Conservation (phyloP, 2,797 vertebrate genomes). For the Rhinophrynus dorsalis region DNA sequence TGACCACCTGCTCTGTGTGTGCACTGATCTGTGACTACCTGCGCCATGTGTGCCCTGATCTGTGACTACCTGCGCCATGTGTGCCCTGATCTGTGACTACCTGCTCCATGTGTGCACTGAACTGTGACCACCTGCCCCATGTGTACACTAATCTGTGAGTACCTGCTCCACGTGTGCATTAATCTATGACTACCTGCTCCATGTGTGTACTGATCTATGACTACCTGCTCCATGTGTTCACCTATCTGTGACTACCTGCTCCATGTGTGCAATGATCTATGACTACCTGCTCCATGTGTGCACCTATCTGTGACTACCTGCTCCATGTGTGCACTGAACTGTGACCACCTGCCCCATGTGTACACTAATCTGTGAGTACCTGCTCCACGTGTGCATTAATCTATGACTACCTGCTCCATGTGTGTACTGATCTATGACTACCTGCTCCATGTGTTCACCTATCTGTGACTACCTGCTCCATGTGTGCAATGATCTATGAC, state of each 20-base stretch:
- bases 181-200: constrained; percentile 13
- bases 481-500: no score
- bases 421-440: no score
- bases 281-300: background rate
- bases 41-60: no score
- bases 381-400: no score
- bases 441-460: no score
- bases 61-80: no score
- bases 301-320: background rate
- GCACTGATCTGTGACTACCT: no score
- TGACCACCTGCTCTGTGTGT: no score
- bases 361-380: no score
- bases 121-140: background rate
- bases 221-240: background rate
- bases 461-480: no score
- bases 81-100: no score
- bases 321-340: background rate
- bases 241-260: background rate
- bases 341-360: background rate
- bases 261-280: constrained; percentile 3
- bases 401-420: no score
- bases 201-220: constrained; percentile 8
- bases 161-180: constrained; percentile 1
- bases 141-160: constrained; percentile 14
- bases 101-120: constrained; percentile 1